These are phyloP conservation scores for Osmoderma eremita DNA, from an alignment of 2,888 invertebrate genomes.

Conservation along the genomic window DNA sequence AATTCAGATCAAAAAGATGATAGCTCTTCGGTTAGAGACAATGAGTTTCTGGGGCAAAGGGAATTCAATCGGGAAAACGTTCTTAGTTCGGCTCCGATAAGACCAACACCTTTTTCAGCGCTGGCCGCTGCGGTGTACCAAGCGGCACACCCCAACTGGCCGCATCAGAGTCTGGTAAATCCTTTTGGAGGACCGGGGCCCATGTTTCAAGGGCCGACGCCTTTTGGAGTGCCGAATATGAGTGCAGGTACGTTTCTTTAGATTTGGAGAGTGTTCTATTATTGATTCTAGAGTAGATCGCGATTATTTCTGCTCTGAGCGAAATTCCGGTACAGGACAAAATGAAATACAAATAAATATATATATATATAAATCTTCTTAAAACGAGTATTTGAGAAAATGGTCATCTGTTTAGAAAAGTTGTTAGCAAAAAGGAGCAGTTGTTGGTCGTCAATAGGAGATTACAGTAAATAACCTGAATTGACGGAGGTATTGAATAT, in stretches of 20 bases:
- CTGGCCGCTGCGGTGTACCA: conserved; percentile 74
- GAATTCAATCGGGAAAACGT: conserved; percentile 52
- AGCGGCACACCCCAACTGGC: conserved; percentile 65
- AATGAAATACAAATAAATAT: too few species aligned
- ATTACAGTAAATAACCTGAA: too few species aligned
- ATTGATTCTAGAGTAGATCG: conserved; percentile 2
- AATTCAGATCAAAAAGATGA: conserved; percentile 66
- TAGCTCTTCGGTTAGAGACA: conserved; percentile 53
- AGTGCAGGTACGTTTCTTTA: conserved; percentile 61
- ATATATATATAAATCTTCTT: too few species aligned
- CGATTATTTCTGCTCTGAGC: too few species aligned
- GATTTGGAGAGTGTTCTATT: neutral
- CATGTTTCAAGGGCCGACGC: conserved; percentile 73
- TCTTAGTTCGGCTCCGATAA: conserved; percentile 70
- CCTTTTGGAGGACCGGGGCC: conserved; percentile 68
- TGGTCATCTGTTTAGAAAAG: too few species aligned
- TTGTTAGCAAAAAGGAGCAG: too few species aligned
- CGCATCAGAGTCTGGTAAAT: conserved; percentile 72
- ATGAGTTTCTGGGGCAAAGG: conserved; percentile 59
- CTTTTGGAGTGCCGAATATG: conserved; percentile 61
- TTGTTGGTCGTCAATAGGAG: too few species aligned
- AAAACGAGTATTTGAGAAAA: too few species aligned
- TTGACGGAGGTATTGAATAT: too few species aligned
- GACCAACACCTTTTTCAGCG: conserved; percentile 82
- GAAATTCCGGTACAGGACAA: too few species aligned